Percentiles rank a stretch among this genome's conserved stretches.
phyloP scores from a whole-genome alignment of 2,888 invertebrate species.

The Aporophyla lueneburgensis region DNA sequence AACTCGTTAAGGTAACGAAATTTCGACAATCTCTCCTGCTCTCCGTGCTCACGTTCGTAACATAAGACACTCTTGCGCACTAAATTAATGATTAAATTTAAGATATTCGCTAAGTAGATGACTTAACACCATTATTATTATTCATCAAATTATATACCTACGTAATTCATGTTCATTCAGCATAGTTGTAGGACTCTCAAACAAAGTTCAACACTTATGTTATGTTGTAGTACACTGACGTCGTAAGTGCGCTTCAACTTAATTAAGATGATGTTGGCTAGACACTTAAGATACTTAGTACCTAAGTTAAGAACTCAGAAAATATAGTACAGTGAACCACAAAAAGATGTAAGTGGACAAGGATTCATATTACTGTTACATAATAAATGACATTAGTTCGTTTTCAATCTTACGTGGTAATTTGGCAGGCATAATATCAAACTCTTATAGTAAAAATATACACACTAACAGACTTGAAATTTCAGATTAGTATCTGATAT shows the following conservation, averaged over 20 bases:
- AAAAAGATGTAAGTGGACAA: not conserved
- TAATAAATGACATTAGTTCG: too few relatives aligned
- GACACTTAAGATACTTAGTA: not conserved
- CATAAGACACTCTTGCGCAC: too few relatives aligned
- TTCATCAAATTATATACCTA: not conserved
- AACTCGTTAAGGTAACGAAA: not conserved
- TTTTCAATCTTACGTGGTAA: too few relatives aligned
- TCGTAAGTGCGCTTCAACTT: slow-evolving; percentile 16
- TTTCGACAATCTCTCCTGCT: too few relatives aligned
- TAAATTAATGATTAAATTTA: not conserved
- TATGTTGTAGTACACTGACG: not conserved
- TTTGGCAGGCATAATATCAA: too few relatives aligned
- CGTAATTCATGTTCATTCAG: not conserved
- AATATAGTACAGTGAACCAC: not conserved
- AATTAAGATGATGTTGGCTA: not conserved
- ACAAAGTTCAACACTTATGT: slow-evolving; percentile 8
- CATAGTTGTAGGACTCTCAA: not conserved
- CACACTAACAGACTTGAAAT: too few relatives aligned
- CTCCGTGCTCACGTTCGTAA: too few relatives aligned
- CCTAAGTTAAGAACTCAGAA: not conserved
- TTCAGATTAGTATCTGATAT: too few relatives aligned
- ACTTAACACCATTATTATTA: not conserved
- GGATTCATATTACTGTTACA: not conserved
- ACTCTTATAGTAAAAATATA: too few relatives aligned
- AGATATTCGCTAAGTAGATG: not conserved